phyloP scores from a whole-genome alignment of 2,797 vertebrate species.

The Mycteria americana region DNA sequence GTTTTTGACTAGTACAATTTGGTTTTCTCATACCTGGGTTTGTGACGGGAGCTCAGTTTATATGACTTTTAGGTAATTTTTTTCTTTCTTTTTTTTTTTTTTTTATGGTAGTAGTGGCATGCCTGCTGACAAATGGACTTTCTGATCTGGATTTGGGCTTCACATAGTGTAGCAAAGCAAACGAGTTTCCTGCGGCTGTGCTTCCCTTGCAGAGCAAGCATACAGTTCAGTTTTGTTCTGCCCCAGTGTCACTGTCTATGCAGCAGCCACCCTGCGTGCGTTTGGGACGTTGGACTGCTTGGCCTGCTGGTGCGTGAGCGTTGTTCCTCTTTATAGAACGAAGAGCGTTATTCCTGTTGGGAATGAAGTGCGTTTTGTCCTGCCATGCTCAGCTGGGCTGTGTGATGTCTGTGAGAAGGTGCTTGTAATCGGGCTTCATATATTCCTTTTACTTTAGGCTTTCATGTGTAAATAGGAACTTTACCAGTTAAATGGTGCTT shows the following conservation, averaged over 20 bases:
- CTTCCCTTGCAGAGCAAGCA: background rate
- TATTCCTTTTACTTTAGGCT: background rate
- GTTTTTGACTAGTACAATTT: background rate
- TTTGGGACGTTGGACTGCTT: background rate
- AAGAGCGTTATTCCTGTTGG: background rate
- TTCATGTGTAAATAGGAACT: background rate
- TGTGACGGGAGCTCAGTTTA: background rate
- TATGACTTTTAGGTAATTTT: background rate
- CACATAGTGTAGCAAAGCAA: rapidly evolving
- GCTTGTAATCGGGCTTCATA: rapidly evolving
- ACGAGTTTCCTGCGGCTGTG: background rate
- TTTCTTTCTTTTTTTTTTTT: background rate
- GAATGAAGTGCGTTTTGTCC: background rate
- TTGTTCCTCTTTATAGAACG: background rate
- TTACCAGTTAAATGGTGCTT: background rate
- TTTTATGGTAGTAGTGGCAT: background rate
- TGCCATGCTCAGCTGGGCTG: background rate
- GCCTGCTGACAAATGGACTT: background rate
- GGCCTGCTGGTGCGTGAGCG: background rate
- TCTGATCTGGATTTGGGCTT: background rate
- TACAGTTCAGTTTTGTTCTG: background rate
- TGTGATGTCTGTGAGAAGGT: background rate
- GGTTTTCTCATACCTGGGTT: background rate
- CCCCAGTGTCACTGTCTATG: background rate
- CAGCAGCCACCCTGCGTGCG: background rate